phyloP scores from a whole-genome alignment of 2,888 invertebrate species.

The Balanococcus diminutus region DNA sequence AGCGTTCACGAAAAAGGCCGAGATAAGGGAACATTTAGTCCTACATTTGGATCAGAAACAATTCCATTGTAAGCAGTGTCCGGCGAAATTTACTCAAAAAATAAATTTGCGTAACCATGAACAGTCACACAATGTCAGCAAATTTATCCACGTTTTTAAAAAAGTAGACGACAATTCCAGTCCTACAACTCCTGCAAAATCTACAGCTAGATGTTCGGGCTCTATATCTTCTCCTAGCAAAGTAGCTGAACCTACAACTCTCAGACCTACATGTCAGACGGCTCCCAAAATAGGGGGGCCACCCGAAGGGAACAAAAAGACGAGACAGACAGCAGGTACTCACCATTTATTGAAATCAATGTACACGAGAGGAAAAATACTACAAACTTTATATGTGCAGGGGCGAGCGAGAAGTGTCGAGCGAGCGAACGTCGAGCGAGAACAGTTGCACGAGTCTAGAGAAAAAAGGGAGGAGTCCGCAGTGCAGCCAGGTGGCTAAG shows the following conservation, averaged over 20 bases:
- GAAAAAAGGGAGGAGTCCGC: too few species aligned
- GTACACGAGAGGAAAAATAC: too few species aligned
- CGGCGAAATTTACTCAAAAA: neutral
- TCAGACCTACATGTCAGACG: too few species aligned
- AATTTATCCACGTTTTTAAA: conserved; percentile 7
- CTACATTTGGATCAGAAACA: neutral
- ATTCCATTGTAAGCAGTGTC: neutral
- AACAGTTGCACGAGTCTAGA: too few species aligned
- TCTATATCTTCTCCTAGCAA: neutral
- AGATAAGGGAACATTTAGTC: neutral
- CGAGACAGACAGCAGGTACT: too few species aligned
- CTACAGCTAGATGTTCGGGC: neutral
- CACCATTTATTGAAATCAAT: too few species aligned
- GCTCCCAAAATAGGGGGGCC: too few species aligned
- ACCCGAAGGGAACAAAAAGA: too few species aligned
- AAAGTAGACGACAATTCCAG: neutral
- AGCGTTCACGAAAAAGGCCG: neutral
- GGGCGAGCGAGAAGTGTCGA: too few species aligned
- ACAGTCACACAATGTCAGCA: neutral
- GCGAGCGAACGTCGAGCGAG: too few species aligned
- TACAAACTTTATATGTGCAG: too few species aligned
- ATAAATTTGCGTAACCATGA: neutral
- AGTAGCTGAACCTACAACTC: neutral
- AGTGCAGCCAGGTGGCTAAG: too few species aligned
- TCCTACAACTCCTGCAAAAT: neutral